Percentiles rank a stretch among this genome's conserved stretches.
Conservation (phyloP, 2,888 invertebrate genomes). For the Philonicus albiceps region DNA sequence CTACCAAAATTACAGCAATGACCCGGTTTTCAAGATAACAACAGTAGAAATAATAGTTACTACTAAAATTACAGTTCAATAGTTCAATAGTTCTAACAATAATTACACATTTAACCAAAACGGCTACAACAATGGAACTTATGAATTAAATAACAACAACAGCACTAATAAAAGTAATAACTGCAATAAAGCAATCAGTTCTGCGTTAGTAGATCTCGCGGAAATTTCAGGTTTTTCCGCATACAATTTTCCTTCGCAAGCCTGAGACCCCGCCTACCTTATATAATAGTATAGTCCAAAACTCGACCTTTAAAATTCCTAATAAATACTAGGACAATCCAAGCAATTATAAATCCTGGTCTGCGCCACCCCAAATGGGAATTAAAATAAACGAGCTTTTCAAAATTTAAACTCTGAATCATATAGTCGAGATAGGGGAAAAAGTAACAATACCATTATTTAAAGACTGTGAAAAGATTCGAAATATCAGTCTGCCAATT, state of each 20-base stretch:
- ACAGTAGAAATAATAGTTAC: too few species aligned
- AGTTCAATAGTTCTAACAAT: too few species aligned
- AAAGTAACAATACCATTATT: not conserved
- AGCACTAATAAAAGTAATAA: not conserved
- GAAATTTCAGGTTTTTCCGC: not conserved
- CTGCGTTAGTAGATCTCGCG: too few species aligned
- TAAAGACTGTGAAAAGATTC: not conserved
- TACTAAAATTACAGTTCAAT: too few species aligned
- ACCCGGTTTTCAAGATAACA: not conserved
- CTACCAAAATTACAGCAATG: too few species aligned
- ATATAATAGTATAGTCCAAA: not conserved
- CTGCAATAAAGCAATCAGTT: too few species aligned
- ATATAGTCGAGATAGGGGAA: not conserved
- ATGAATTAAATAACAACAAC: not conserved
- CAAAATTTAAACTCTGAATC: not conserved
- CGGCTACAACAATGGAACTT: too few species aligned
- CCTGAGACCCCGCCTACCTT: not conserved
- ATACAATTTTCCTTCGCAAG: not conserved
- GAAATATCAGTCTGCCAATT: not conserved
- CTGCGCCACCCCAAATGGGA: not conserved
- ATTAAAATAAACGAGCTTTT: not conserved
- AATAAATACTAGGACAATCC: not conserved
- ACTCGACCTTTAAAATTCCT: not conserved
- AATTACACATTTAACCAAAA: too few species aligned
- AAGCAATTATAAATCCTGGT: not conserved